Conservation (phyloP, 2,113 vertebrate species). For the Hyaena hyaena region DNA sequence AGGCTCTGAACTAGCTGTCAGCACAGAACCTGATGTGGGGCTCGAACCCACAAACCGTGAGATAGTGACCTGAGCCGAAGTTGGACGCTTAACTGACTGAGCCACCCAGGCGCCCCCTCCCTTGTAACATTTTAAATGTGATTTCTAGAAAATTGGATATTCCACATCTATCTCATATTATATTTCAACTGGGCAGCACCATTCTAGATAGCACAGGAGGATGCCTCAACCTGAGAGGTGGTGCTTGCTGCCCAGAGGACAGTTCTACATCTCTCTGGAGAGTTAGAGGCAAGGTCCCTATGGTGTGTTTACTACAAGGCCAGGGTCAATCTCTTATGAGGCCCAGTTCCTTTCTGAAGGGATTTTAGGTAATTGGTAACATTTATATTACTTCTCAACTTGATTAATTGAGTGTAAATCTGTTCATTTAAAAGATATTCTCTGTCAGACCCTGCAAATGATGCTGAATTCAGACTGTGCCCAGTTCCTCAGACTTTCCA, state of each 20-base stretch:
- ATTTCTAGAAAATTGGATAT: background rate
- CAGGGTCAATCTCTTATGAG: background rate
- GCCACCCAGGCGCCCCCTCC: too few species aligned
- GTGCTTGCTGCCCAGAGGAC: background rate
- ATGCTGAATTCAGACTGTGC: background rate
- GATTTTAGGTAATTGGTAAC: background rate
- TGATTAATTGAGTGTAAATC: background rate
- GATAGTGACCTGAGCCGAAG: too few species aligned
- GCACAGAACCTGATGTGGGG: too few species aligned
- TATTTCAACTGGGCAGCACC: background rate
- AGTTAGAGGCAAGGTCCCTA: background rate
- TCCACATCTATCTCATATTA: accelerated
- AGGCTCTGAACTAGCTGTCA: too few species aligned
- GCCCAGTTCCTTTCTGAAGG: background rate
- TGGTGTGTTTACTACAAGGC: background rate
- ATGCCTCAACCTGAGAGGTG: background rate
- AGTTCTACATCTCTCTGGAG: background rate
- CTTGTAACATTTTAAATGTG: background rate
- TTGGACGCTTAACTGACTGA: too few species aligned
- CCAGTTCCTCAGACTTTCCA: background rate
- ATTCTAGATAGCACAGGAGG: background rate
- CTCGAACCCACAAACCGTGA: too few species aligned
- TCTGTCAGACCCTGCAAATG: background rate
- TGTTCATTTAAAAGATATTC: background rate
- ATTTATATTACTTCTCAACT: background rate